Percentiles rank a stretch among this genome's conserved stretches.
Evolutionary conservation across 2,113 vertebrate genomes (phyloP).

Genomic region (Steatornis caripensis): DNA sequence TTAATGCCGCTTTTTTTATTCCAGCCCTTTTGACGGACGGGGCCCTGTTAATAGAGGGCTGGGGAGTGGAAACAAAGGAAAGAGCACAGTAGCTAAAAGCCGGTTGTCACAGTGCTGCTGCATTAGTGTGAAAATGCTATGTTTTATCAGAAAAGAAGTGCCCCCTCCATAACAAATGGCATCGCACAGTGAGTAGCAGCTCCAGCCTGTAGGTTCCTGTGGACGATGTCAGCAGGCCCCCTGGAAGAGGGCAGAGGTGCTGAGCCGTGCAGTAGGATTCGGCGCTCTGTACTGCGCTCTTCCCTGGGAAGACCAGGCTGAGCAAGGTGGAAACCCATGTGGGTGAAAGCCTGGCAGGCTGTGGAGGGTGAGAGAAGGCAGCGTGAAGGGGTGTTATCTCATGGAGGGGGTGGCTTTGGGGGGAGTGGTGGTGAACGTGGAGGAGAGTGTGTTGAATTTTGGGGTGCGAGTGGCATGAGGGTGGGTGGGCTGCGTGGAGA

Average conservation of each 20-base stretch:
- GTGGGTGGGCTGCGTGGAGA: not conserved
- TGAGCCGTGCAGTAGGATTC: not conserved
- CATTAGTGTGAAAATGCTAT: not conserved
- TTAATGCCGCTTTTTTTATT: conserved; percentile 3
- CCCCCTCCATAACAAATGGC: not conserved
- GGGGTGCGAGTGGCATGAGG: not conserved
- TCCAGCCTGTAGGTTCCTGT: not conserved
- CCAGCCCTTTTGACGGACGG: not conserved
- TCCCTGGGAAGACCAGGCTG: not conserved
- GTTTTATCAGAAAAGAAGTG: not conserved
- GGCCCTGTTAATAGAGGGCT: not conserved
- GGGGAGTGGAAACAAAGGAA: not conserved
- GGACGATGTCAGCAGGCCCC: not conserved
- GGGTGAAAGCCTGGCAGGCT: not conserved
- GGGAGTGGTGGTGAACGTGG: too few species aligned
- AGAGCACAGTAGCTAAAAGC: not conserved
- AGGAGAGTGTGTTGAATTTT: not conserved
- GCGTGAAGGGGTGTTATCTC: accelerated
- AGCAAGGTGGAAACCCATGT: not conserved
- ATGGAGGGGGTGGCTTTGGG: too few species aligned
- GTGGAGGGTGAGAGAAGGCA: not conserved
- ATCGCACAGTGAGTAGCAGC: not conserved
- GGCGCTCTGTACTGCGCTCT: not conserved
- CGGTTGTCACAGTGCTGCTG: not conserved
- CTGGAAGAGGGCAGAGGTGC: not conserved